Evolutionary conservation across 2,888 invertebrate species (phyloP).

Genomic region (Cecidostiba fungosa): DNA sequence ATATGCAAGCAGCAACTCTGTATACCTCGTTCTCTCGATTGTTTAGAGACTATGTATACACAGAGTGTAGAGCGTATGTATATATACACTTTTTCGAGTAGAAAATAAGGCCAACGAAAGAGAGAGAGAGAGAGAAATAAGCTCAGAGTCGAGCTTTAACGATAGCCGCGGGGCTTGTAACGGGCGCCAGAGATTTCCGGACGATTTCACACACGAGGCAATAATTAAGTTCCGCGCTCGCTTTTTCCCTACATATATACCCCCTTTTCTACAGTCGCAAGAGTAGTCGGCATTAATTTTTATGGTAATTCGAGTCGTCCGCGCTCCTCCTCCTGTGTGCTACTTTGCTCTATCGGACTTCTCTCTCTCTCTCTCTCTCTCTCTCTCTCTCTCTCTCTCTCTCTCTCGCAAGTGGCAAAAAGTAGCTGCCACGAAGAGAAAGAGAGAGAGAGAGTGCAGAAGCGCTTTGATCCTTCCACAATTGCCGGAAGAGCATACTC

Average conservation of each 20-base stretch:
- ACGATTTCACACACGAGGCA: constrained; percentile 59
- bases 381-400: not conserved
- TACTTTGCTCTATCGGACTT: constrained; percentile 4
- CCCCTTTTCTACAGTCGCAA: constrained; percentile 36
- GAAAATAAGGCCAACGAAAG: not conserved
- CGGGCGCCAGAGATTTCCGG: constrained; percentile 57
- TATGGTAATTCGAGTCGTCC: constrained; percentile 68
- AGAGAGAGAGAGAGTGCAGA: not conserved
- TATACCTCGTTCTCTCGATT: not conserved
- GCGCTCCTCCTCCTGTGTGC: not conserved
- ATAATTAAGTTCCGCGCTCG: constrained; percentile 59
- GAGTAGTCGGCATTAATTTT: constrained; percentile 69
- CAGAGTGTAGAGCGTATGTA: not conserved
- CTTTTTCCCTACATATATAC: not conserved
- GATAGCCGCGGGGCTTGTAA: constrained; percentile 55
- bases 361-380: not conserved
- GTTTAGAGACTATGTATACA: not conserved
- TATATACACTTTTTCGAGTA: not conserved
- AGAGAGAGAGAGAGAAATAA: not conserved
- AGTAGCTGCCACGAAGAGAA: not conserved
- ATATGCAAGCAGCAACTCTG: not conserved
- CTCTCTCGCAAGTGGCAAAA: too few relatives aligned
- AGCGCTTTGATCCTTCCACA: constrained; percentile 48
- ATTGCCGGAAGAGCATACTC: constrained; percentile 23
- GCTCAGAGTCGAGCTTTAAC: constrained; percentile 44